Conservation (phyloP, 53 echinoderm and acorn worm species). For the Temnopleurus reevesii region DNA sequence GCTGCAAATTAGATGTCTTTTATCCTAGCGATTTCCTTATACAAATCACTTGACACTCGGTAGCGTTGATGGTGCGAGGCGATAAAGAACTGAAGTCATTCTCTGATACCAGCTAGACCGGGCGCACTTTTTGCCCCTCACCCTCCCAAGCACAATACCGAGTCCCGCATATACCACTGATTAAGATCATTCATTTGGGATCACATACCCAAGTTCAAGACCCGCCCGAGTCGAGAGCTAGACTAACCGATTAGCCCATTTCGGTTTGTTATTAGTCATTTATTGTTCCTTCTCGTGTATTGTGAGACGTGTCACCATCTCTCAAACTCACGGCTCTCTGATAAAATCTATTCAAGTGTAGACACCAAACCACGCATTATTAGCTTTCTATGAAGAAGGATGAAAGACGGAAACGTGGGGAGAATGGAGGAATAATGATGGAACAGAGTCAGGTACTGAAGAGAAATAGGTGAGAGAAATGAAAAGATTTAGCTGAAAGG, state of each 20-base stretch:
- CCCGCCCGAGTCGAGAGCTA: background rate
- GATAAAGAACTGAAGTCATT: constrained; percentile 21
- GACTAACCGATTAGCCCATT: constrained; percentile 53
- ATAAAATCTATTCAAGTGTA: constrained; percentile 30
- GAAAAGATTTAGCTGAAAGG: background rate
- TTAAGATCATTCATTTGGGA: constrained; percentile 20
- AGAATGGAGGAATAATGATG: background rate
- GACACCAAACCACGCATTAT: background rate
- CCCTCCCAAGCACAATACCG: too few relatives aligned
- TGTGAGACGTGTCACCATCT: constrained; percentile 34
- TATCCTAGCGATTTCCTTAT: constrained; percentile 33
- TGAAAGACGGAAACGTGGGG: too few relatives aligned
- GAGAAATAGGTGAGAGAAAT: background rate
- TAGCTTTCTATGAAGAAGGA: background rate
- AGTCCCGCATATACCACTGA: background rate
- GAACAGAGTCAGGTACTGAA: background rate
- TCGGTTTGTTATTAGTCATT: constrained; percentile 24
- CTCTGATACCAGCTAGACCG: background rate
- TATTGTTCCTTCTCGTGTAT: constrained; percentile 34
- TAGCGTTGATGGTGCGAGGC: background rate
- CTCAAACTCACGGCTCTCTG: constrained; percentile 8
- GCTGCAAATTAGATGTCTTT: constrained; percentile 51
- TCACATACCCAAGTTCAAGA: background rate
- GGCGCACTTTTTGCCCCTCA: constrained; percentile 9
- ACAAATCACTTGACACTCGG: constrained; percentile 52